Conservation (phyloP, 2,888 invertebrate species). For the Miltochrista miniata region DNA sequence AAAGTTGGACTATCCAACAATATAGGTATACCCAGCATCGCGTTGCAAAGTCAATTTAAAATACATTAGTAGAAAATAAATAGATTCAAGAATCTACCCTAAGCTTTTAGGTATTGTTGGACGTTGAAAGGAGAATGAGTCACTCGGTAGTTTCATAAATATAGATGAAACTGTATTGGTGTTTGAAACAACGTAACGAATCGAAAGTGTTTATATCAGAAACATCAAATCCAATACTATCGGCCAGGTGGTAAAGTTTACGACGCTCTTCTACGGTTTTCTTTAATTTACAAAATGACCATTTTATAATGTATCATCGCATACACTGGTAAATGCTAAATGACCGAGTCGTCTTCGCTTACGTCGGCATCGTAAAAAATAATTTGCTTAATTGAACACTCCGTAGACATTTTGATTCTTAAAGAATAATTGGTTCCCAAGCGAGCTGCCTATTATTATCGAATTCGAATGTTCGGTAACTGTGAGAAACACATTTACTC, state of each 20-base stretch:
- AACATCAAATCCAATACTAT: not conserved
- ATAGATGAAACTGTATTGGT: too few species aligned
- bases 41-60: too few species aligned
- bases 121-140: too few species aligned
- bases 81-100: too few species aligned
- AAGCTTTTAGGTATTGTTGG: too few species aligned
- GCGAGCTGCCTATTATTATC: constrained; percentile 36
- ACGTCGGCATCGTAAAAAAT: constrained; percentile 21
- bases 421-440: constrained; percentile 40
- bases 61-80: too few species aligned
- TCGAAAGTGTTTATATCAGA: not conserved
- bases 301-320: constrained; percentile 7
- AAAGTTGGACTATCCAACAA: too few species aligned
- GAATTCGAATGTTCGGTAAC: constrained; percentile 40
- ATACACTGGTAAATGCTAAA: constrained; percentile 11
- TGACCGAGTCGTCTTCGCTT: constrained; percentile 18
- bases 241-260: not conserved
- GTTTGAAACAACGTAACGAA: not conserved
- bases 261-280: not conserved
- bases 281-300: not conserved
- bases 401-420: constrained; percentile 19
- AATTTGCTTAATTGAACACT: constrained; percentile 35
- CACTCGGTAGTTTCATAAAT: too few species aligned
- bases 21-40: too few species aligned
- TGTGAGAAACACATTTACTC: constrained; percentile 61